These are phyloP conservation scores for Patella depressa DNA, from an alignment of 2,888 invertebrate species.

Conservation along the genomic window DNA sequence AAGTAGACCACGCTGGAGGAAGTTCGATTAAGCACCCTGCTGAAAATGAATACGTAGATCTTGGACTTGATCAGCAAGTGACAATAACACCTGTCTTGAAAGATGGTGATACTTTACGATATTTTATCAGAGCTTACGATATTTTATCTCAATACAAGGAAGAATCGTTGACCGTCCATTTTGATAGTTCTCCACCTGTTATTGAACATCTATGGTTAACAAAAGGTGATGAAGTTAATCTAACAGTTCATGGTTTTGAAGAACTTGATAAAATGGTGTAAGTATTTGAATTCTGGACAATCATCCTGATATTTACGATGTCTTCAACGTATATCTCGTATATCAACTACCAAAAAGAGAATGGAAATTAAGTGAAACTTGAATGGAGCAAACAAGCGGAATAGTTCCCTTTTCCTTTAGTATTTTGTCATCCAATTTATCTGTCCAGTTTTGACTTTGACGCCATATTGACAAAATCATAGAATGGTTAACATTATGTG, in stretches of 20 bases:
- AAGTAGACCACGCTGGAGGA: constrained; percentile 23
- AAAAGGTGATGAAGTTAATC: constrained; percentile 25
- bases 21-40: constrained; percentile 14
- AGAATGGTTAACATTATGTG: too few relatives aligned
- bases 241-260: constrained; percentile 37
- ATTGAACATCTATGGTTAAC: constrained; percentile 41
- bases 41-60: constrained; percentile 1
- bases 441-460: too few relatives aligned
- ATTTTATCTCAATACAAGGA: constrained; percentile 30
- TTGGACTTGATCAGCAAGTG: constrained; percentile 15
- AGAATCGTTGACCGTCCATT: constrained; percentile 32
- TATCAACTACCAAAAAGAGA: too few relatives aligned
- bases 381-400: too few relatives aligned
- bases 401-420: too few relatives aligned
- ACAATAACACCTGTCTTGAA: constrained; percentile 19
- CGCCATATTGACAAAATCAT: too few relatives aligned
- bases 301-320: too few relatives aligned
- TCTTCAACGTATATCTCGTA: too few relatives aligned
- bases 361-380: too few relatives aligned
- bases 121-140: constrained; percentile 37
- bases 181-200: constrained; percentile 41
- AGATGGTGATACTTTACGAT: constrained; percentile 38
- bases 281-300: constrained; percentile 13
- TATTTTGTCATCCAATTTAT: too few relatives aligned
- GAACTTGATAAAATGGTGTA: constrained; percentile 37